Base-by-base conservation (phyloP, 1,140 invertebrate genomes). In the Drosophila arawakana region DNA sequence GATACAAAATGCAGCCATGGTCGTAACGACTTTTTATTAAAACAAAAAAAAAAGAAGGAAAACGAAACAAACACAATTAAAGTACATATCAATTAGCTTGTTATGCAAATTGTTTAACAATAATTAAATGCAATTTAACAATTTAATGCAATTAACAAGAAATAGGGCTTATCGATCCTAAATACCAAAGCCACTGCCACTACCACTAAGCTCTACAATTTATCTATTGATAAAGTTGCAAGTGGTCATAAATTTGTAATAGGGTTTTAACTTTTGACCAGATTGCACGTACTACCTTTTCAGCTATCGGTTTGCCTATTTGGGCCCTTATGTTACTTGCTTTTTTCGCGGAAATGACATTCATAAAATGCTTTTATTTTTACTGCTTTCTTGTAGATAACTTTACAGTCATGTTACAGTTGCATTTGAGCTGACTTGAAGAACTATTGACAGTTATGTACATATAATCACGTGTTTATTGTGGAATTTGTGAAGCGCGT, bases 401-500 rank as follows among this genome's bases (percentile, higher is more conserved):
- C 5, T 30, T 3, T 30, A 30, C 6, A 30, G 50, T 44, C 37
- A 2, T 71, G 37, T 39, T 41, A 47, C 49, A 62, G 47, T 80
- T 59, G 73, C 73, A 80, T 66, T 63, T 75, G 49, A 34, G 18
- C 18, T 21, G 18, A 21, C 55, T 50, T 34, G 10, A 21, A 69
- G 57, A 78, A 13, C 69, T 58, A 81, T 73, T 66, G 58, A 46
- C 52, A 70, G 73, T 67, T 68, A 68, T 80, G 76, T 80, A 86
- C 83, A 86, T 74, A 78, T 58, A 88, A 89, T 89, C 83, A 88
- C 83, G 84, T 88, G 83, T 83, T 89, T 83, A 88, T 88, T 80
- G 49, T 78, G 80, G 84, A 77, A 89, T 85, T 80, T 74, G 47
- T 55, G 25, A 80, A 75, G 83, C 84, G 83, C 84, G 84, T 86